Conservation (phyloP, 2,888 invertebrate genomes). For the Fragum whitleyi region DNA sequence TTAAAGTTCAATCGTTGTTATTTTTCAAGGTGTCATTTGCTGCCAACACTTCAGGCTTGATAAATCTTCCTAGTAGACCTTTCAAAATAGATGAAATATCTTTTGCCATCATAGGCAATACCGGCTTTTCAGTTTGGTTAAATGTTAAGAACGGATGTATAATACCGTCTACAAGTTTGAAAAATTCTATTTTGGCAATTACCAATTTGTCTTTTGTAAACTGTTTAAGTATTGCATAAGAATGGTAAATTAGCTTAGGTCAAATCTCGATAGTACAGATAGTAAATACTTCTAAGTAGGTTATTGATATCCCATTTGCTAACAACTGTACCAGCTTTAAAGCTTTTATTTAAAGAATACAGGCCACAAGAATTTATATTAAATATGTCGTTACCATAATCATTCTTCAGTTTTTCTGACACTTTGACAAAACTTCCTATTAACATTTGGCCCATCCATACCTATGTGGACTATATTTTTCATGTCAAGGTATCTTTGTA, state of each 20-base stretch:
- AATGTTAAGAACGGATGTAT: conserved; percentile 49
- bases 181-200: conserved; percentile 41
- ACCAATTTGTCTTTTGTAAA: conserved; percentile 36
- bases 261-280: conserved; percentile 68
- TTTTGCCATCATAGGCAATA: conserved; percentile 45
- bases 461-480: conserved; percentile 43
- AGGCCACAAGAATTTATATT: conserved; percentile 59
- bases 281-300: conserved; percentile 69
- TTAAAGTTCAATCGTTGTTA: conserved; percentile 1
- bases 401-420: conserved; percentile 25
- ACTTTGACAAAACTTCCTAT: conserved; percentile 43
- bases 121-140: conserved; percentile 53
- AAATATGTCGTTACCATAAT: conserved; percentile 28
- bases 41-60: conserved; percentile 36
- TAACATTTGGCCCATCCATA: conserved; percentile 57
- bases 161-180: conserved; percentile 41
- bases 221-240: conserved; percentile 25
- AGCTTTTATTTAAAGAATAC: conserved; percentile 33
- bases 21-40: neutral
- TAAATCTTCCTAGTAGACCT: conserved; percentile 45
- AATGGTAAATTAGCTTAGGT: conserved; percentile 44
- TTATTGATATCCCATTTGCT: conserved; percentile 52
- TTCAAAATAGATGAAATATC: conserved; percentile 38
- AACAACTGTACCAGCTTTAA: conserved; percentile 42
- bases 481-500: conserved; percentile 5